Evolutionary conservation across 2,797 vertebrate genomes (phyloP), one percentile per base, ranked within the genome.

Genomic region (Alfaro cultratus): DNA sequence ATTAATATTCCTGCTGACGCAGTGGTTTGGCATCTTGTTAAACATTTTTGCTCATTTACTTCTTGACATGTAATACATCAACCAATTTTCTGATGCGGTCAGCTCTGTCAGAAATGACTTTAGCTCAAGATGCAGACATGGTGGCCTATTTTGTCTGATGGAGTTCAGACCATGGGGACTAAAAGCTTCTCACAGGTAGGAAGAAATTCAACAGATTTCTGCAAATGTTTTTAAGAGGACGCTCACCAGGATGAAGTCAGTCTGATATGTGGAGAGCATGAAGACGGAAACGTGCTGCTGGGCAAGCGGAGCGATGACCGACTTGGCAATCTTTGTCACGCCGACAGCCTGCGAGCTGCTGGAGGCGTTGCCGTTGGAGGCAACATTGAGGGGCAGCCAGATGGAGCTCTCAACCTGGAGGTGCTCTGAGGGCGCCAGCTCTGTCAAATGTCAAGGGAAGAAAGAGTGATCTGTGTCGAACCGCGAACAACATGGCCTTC

Each of bases 211-310:
- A 64, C 60, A 34, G 15, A 36, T 64, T 26, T 23, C 21, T 41
- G 67, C 13, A 68, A 41, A 41, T 10, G 5, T 15, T 13, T 60
- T 70, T n/a, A 43, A 70, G 43, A 34, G 11, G 4, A 23, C 0
- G 0, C 97, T 96, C 90, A 98, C 98, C 96, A 99, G 95, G 93
- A 99, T 98, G 83, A 98, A 99, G 94, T 99, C 98, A 0, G 98
- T 99, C 94, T 99, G 98, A 90, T 99, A 99, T 0, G 98, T 99
- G 86, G 98, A 99, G 70, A 99, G 95, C 98, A 99, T 99, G 85
- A 99, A 96, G 84, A 99, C 98, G 0, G 98, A 99, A 76, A 99
- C 98, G 0, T 98, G 97, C 92, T 99, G 98, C 93, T 98, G 97
- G 0, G 98, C 98, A 89, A 99, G 93, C 0, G 98, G 98, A 0